Base-by-base conservation (phyloP, 64 coral and sea anemone genomes). In the Exaiptasia diaphana region DNA sequence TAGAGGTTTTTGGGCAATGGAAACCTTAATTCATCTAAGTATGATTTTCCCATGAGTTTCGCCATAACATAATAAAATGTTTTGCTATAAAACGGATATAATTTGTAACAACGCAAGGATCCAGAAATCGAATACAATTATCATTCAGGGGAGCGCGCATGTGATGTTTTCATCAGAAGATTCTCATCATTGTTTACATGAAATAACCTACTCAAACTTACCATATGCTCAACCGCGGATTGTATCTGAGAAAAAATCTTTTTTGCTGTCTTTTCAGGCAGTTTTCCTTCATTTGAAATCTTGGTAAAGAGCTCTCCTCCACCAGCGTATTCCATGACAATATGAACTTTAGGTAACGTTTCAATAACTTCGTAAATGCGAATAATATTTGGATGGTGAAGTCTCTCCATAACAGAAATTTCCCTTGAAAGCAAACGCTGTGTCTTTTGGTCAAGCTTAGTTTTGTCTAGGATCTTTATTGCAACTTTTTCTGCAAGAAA, bases 361-460 rank as follows among this genome's bases (percentile, higher is more conserved):
- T 99, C 95, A 32, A 99, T 99, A 17, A 99, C 95, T 86, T 99
- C 95, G 41, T 99, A 99, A 5, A 99, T 60, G 79, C 95, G 64
- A 69, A 99, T 88, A 18, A 99, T 93, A 53, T 99, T 99, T 2
- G 95, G 95, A 38, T 99, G 95, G 53, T 99, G 95, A 13, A 99
- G 80, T 42, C 93, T 93, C 57, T 99, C 95, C 95, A 99, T 99
- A 35, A 89, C 85, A 25, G 95, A 99, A 65, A 99, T 99, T 68
- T 99, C 95, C 50, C 95, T 74, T 0, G 95, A 99, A 17, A 99
- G 64, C 32, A 99, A 64, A 52, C 95, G 73, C 50, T 99, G 95
- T 14, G 95, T 99, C 65, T 99, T 99, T 52, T 92, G 85, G 75
- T 99, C 89, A 22, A 99, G 54, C 74, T 99, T 99, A 41, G 95